Base-by-base conservation (phyloP, 2,113 vertebrate species). In the Cyprinus carpio region DNA sequence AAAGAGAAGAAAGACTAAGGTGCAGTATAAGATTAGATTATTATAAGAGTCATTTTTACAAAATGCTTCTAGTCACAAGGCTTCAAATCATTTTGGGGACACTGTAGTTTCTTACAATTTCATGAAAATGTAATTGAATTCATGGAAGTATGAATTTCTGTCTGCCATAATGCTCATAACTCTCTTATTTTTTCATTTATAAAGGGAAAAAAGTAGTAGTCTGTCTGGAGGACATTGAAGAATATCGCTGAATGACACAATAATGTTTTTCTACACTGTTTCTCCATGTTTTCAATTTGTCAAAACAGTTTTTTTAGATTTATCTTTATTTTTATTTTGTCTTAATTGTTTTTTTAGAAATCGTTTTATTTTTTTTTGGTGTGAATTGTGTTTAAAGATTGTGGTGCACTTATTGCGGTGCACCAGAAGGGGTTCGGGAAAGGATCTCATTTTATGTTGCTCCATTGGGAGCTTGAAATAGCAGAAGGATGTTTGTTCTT, bases 1-100 rank as follows among this genome's bases (percentile, higher is more conserved):
- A 79, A 92, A 88, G 82, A 93, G 69, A 83, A 91, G 23, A 78
- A 75, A 16, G n/a, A 56, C 20, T 10, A 78, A 37, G 76, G 56
- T 62, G 23, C 23, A 37, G 56, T 62, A 51, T 72, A 23, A 7
- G 29, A 56, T 25, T n/a, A n/a, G n/a, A n/a, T n/a, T n/a, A n/a
- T n/a, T n/a, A n/a, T n/a, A n/a, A n/a, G 51, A 54, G 51, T 54
- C 51, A 56, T 49, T 27, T 56, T 20, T 77, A 8, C 9, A 7
- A 1, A 6, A 51, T 18, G 13, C 29, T 51, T 69, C 16, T 34
- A 69, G 65, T 34, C 29, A 69, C 16, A 20, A 69, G 16, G 6
- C 65, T 71, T 71, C 31, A n/a, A 40, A 71, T 40, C 34, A 71
- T 40, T 71, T 37, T 51, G 13, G 43, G 43, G 43, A 25, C 40